These are phyloP conservation scores for Hypomecis atomaria DNA, from an alignment of 2,888 invertebrate genomes.

Conservation along the genomic window DNA sequence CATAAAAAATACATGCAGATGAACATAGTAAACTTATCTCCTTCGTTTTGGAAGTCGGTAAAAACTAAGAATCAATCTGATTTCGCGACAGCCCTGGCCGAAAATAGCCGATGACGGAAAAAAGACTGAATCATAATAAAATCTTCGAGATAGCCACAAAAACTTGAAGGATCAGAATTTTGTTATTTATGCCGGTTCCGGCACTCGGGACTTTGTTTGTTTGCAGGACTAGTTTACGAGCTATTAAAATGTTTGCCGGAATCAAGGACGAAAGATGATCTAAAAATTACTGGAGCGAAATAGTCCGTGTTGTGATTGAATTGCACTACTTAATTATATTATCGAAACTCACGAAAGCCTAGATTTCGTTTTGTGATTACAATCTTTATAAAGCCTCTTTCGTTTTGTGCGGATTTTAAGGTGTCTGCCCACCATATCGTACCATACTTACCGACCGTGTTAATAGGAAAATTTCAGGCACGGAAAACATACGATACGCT, in stretches of 20 bases:
- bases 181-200: constrained; percentile 15
- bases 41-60: background rate
- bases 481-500: too few relatives aligned
- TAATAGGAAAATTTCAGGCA: too few relatives aligned
- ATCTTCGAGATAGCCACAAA: constrained; percentile 13
- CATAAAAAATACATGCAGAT: background rate
- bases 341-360: background rate
- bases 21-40: background rate
- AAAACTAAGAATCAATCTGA: background rate
- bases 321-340: background rate
- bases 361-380: background rate
- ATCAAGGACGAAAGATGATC: background rate
- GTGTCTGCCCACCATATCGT: too few relatives aligned
- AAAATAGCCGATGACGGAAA: constrained; percentile 22
- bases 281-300: constrained; percentile 4
- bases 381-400: too few relatives aligned
- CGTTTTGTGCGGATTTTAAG: too few relatives aligned
- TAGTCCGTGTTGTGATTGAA: background rate
- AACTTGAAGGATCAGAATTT: constrained; percentile 21
- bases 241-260: constrained; percentile 22
- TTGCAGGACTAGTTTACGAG: constrained; percentile 12
- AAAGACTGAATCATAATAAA: constrained; percentile 22
- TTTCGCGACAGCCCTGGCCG: constrained; percentile 2
- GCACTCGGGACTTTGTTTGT: constrained; percentile 18
- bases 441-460: too few relatives aligned